phyloP scores from a whole-genome alignment of 2,113 vertebrate genomes.

The Manacus vitellinus region DNA sequence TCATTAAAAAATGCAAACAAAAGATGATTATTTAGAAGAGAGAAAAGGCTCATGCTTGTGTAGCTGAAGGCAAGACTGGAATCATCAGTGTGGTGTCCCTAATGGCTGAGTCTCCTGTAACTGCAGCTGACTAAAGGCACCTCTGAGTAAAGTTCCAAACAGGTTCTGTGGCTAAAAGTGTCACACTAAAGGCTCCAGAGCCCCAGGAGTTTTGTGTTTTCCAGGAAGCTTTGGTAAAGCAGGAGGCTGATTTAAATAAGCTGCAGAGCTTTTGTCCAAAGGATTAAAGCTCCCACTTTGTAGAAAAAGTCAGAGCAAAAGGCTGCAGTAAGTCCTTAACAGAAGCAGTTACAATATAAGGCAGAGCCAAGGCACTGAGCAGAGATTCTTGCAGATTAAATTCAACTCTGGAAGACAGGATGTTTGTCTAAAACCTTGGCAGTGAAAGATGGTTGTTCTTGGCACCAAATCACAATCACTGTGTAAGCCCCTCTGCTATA shows the following conservation, averaged over 20 bases:
- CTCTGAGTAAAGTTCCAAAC: background rate
- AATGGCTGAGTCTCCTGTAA: background rate
- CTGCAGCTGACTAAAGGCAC: background rate
- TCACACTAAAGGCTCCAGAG: background rate
- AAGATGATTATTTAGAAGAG: background rate
- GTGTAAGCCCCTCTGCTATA: constrained; percentile 17
- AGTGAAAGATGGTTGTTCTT: constrained; percentile 41
- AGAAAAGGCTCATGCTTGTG: background rate
- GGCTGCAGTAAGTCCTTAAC: background rate
- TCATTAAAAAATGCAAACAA: background rate
- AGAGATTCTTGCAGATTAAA: constrained; percentile 11
- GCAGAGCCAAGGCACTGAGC: background rate
- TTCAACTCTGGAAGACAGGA: constrained; percentile 39
- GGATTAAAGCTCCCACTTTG: background rate
- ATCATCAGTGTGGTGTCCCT: background rate
- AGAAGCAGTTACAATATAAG: background rate
- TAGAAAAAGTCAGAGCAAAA: background rate
- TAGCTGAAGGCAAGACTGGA: background rate
- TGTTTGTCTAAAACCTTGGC: constrained; percentile 48
- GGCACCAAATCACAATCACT: constrained; percentile 11
- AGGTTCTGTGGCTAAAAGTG: background rate
- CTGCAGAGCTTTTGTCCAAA: background rate
- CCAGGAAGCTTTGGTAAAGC: background rate
- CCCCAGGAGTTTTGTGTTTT: background rate
- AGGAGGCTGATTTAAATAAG: background rate